phyloP scores from a whole-genome alignment of 2,113 vertebrate genomes.

The Apodemus sylvaticus region DNA sequence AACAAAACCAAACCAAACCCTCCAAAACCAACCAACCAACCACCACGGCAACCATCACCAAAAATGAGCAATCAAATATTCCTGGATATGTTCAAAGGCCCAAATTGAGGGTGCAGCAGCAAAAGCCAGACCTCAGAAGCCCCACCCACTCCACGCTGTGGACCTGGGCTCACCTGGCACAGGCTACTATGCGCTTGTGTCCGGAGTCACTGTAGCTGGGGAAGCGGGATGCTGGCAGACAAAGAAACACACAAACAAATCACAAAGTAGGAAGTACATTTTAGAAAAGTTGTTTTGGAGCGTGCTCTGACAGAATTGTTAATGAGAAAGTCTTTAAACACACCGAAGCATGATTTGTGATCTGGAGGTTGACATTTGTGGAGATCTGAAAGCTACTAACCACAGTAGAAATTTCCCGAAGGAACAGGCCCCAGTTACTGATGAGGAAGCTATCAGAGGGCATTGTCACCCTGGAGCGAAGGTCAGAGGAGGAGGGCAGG shows the following conservation, averaged over 20 bases:
- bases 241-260: not conserved
- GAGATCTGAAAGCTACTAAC: conserved; percentile 1
- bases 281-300: not conserved
- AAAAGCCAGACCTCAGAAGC: not conserved
- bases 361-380: not conserved
- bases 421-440: not conserved
- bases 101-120: too few relatives aligned
- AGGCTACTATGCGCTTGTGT: conserved; percentile 87
- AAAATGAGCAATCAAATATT: not conserved
- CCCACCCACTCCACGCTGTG: not conserved
- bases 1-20: too few relatives aligned
- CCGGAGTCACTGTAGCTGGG: conserved; percentile 46
- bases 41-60: not conserved
- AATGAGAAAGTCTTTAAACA: conserved; percentile 16
- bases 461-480: not conserved
- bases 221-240: conserved; percentile 30
- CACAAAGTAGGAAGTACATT: not conserved
- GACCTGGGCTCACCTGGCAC: conserved; percentile 90
- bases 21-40: too few relatives aligned
- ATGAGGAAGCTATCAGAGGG: not conserved
- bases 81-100: not conserved
- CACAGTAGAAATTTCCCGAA: not conserved
- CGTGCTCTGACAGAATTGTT: conserved; percentile 7
- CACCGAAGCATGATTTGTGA: conserved; percentile 13
- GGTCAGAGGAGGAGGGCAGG: not conserved